A percentile compares a stretch with the other conserved stretches of the same genome.
phyloP scores from a whole-genome alignment of 2,797 vertebrate species.

The Gallinago solitaria region DNA sequence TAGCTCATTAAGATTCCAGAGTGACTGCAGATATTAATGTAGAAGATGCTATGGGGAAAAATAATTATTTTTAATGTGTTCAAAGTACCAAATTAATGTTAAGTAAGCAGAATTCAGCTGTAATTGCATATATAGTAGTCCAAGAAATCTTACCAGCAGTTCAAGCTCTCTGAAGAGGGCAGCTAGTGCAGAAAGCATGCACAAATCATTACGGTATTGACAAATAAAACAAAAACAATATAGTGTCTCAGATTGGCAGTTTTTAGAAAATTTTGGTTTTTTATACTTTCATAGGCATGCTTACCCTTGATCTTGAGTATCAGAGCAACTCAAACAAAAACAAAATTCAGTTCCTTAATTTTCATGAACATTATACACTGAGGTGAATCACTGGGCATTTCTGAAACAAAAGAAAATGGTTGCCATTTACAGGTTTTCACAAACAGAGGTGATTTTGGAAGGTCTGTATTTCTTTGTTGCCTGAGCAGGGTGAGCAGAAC shows the following conservation, averaged over 20 bases:
- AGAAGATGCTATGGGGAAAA: conserved; percentile 36
- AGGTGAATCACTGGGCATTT: not conserved
- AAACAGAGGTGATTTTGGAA: not conserved
- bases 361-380: not conserved
- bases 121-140: conserved; percentile 7
- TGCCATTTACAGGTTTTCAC: not conserved
- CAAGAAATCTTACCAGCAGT: conserved; percentile 34
- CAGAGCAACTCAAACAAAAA: not conserved
- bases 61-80: conserved; percentile 52
- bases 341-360: not conserved
- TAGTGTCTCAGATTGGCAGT: not conserved
- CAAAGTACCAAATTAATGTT: conserved; percentile 10
- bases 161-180: conserved; percentile 10
- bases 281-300: not conserved
- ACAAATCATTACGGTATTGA: not conserved
- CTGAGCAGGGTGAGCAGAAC: not conserved
- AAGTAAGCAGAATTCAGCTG: conserved; percentile 24
- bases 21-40: not conserved
- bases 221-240: not conserved
- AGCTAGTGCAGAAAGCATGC: conserved; percentile 6
- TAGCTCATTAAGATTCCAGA: conserved; percentile 42
- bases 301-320: not conserved
- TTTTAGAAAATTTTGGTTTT: not conserved
- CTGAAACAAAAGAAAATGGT: not conserved
- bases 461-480: not conserved